phyloP scores from a whole-genome alignment of 2,888 invertebrate species.

The Tenodera sinensis region DNA sequence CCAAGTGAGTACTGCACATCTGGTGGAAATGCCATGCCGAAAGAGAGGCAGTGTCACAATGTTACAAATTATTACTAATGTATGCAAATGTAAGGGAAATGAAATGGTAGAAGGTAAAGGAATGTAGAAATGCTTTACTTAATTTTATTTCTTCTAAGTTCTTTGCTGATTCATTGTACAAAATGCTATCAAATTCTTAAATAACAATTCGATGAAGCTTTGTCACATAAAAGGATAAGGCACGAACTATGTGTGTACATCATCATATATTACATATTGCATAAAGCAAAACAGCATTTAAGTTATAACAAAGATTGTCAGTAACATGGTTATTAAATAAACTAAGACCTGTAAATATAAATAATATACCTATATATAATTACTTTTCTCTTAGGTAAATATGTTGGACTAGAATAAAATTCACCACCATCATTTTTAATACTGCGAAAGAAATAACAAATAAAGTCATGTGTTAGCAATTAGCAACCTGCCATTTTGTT shows the following conservation, averaged over 20 bases:
- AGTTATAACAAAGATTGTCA: not conserved
- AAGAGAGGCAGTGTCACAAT: too few species aligned
- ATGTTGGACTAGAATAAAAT: not conserved
- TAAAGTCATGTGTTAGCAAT: not conserved
- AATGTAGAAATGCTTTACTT: not conserved
- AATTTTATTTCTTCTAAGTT: not conserved
- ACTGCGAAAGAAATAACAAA: not conserved
- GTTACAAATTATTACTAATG: too few species aligned
- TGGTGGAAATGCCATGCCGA: too few species aligned
- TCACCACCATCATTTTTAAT: not conserved
- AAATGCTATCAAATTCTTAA: not conserved
- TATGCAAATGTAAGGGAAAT: too few species aligned
- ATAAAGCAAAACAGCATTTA: not conserved
- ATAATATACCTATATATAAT: not conserved
- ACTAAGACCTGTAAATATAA: not conserved
- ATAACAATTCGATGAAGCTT: not conserved
- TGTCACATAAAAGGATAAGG: not conserved
- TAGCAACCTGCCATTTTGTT: not conserved
- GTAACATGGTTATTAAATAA: not conserved
- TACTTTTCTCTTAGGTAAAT: not conserved
- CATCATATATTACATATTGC: not conserved
- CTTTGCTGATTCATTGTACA: not conserved
- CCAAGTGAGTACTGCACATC: too few species aligned
- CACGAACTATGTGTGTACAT: not conserved
- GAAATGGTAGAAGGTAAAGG: too few species aligned